These are phyloP conservation scores for Prunella fulvescens DNA, from an alignment of 2,113 vertebrate species.

Conservation along the genomic window DNA sequence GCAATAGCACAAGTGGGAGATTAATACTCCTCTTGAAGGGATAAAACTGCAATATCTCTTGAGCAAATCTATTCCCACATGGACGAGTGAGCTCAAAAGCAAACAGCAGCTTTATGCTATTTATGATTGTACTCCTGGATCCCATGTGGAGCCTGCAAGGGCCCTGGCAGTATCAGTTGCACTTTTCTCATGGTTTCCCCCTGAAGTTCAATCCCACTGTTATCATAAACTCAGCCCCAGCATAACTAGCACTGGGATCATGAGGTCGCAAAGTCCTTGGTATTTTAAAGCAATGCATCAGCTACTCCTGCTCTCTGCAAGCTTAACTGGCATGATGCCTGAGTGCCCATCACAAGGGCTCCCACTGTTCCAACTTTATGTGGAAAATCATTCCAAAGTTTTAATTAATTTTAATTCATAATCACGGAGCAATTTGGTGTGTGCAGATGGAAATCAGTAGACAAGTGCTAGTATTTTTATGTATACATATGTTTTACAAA, in stretches of 20 bases:
- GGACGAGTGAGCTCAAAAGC: background rate
- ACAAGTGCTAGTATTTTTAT: conserved; percentile 7
- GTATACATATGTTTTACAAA: conserved; percentile 22
- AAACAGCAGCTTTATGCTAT: background rate
- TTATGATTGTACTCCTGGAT: background rate
- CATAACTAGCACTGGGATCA: background rate
- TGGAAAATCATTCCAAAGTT: background rate
- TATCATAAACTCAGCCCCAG: background rate
- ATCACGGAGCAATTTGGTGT: background rate
- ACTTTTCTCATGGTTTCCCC: background rate
- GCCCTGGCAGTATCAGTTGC: background rate
- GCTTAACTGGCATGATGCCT: background rate
- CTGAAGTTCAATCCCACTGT: background rate
- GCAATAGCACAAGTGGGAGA: background rate
- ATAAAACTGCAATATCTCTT: background rate
- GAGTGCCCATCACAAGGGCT: background rate
- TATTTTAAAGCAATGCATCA: background rate
- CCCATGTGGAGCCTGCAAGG: background rate
- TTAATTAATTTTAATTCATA: conserved; percentile 35
- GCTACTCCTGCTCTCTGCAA: background rate
- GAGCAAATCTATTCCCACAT: conserved; percentile 5
- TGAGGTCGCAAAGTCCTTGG: fast-evolving
- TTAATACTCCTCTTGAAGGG: background rate
- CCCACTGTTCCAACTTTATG: background rate
- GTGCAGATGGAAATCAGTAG: conserved; percentile 25